phyloP scores from a whole-genome alignment of 2,888 invertebrate species.

The Ctena decussata region DNA sequence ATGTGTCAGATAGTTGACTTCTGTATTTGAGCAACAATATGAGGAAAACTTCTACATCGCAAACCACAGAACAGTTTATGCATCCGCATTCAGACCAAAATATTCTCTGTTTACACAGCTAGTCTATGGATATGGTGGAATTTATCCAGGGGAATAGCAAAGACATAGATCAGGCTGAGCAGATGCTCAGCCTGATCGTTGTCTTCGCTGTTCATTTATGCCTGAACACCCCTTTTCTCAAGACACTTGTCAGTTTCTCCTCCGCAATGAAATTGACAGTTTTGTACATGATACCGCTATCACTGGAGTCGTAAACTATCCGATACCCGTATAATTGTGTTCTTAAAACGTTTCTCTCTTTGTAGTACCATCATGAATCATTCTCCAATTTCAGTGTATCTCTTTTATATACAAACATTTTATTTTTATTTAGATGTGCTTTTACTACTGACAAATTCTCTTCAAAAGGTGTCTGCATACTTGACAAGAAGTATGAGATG shows the following conservation, averaged over 20 bases:
- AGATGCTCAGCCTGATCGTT: too few species aligned
- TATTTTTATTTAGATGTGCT: background rate
- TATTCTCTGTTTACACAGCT: too few species aligned
- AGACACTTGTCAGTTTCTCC: background rate
- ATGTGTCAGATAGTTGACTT: background rate
- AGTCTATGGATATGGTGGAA: too few species aligned
- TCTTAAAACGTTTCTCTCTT: background rate
- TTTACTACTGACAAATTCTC: background rate
- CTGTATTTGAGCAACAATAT: too few species aligned
- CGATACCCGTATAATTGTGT: background rate
- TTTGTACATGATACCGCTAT: background rate
- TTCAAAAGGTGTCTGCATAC: background rate
- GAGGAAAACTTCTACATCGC: too few species aligned
- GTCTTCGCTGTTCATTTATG: too few species aligned
- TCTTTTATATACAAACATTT: background rate
- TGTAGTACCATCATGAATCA: background rate
- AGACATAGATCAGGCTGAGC: too few species aligned
- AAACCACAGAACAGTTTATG: too few species aligned
- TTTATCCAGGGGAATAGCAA: too few species aligned
- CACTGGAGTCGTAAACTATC: background rate
- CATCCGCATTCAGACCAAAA: too few species aligned
- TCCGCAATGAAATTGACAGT: background rate
- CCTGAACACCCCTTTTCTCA: too few species aligned
- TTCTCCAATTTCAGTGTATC: background rate
- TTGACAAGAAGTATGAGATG: too few species aligned